Conservation (phyloP, 2,888 invertebrate genomes). For the Xestoiulus laeticollis region DNA sequence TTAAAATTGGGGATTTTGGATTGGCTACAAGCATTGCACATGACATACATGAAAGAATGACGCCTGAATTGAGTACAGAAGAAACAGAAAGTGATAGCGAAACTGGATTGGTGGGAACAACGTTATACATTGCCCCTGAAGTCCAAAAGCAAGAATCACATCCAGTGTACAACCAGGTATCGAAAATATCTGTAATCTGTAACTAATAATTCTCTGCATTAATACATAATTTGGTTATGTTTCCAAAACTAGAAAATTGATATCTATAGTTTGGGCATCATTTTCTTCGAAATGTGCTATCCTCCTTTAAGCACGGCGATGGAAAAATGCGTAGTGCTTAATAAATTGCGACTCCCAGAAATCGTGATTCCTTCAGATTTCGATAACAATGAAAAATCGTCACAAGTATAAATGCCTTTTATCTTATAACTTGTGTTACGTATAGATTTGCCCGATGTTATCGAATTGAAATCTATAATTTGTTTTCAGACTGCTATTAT, state of each 20-base stretch:
- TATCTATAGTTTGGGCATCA: conserved; percentile 87
- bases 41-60: conserved; percentile 52
- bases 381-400: conserved; percentile 65
- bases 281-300: conserved; percentile 95
- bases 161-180: conserved; percentile 77
- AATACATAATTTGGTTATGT: conserved; percentile 41
- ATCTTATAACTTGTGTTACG: background rate
- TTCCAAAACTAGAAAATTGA: conserved; percentile 71
- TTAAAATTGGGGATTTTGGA: conserved; percentile 98
- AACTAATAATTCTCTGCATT: background rate
- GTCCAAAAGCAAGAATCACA: conserved; percentile 75
- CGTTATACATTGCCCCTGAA: conserved; percentile 95
- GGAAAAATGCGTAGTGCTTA: conserved; percentile 85
- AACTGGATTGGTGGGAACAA: conserved; percentile 91
- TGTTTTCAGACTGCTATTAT: conserved; percentile 59
- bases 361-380: conserved; percentile 75
- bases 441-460: background rate
- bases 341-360: conserved; percentile 75
- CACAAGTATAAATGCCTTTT: conserved; percentile 69
- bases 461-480: background rate
- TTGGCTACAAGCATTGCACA: conserved; percentile 80
- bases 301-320: conserved; percentile 84
- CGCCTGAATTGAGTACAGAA: conserved; percentile 51
- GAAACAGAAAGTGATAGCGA: conserved; percentile 61
- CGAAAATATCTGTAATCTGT: background rate